Conservation (phyloP, 2,113 vertebrate genomes). For the Hydrochoerus hydrochaeris region DNA sequence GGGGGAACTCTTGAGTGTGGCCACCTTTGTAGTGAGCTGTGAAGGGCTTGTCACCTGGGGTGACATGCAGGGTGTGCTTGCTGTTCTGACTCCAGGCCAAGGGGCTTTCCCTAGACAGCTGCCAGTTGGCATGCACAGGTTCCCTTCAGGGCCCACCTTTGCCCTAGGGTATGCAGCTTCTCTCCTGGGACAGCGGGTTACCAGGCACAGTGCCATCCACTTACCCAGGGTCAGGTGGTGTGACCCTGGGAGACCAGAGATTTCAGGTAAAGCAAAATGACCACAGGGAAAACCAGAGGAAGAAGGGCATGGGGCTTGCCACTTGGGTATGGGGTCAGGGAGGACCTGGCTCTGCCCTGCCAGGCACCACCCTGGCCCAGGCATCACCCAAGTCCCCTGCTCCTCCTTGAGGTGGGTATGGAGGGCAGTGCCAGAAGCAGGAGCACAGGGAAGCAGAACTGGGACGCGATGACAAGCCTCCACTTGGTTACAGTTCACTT, state of each 20-base stretch:
- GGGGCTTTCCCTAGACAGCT: neutral
- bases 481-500: slow-evolving; percentile 54
- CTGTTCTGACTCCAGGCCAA: neutral
- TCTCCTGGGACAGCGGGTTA: too few relatives aligned
- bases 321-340: fast-evolving
- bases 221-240: neutral
- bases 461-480: neutral
- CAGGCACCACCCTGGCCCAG: neutral
- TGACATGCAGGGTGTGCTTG: neutral
- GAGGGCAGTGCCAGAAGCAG: neutral
- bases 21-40: too few relatives aligned
- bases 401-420: neutral
- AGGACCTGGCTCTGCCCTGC: neutral
- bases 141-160: neutral
- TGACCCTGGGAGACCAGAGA: neutral
- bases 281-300: neutral
- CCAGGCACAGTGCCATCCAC: neutral
- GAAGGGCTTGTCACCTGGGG: neutral
- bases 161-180: too few relatives aligned
- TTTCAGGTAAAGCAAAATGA: neutral
- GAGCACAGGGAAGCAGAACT: neutral
- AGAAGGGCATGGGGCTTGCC: neutral
- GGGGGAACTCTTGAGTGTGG: too few relatives aligned
- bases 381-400: neutral
- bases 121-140: neutral